phyloP scores from a whole-genome alignment of 2,797 vertebrate species.

The Neomorphus geoffroyi region DNA sequence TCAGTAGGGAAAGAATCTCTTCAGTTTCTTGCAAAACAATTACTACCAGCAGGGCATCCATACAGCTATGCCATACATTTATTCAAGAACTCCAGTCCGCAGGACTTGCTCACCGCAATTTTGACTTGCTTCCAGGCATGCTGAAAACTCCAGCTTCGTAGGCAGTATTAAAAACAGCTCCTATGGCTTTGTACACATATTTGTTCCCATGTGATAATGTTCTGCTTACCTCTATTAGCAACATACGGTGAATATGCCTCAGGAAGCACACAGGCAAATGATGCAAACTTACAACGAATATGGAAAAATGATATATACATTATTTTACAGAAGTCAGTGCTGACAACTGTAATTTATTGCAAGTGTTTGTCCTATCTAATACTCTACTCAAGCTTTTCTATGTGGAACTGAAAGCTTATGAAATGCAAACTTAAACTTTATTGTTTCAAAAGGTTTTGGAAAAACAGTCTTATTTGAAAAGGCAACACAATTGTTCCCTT shows the following conservation, averaged over 20 bases:
- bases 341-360: background rate
- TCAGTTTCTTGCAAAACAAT: background rate
- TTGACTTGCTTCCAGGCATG: background rate
- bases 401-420: background rate
- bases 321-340: background rate
- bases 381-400: background rate
- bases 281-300: background rate
- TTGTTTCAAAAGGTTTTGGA: background rate
- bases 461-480: background rate
- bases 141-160: background rate
- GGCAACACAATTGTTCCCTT: background rate
- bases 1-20: background rate
- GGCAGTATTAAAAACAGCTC: background rate
- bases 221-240: background rate
- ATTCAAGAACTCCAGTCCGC: background rate
- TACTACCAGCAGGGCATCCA: background rate
- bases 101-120: background rate
- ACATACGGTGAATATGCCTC: background rate
- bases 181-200: background rate
- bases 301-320: background rate
- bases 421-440: background rate
- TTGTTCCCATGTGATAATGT: background rate
- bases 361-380: background rate
- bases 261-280: background rate
- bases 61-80: background rate